These are phyloP conservation scores for Bos taurus DNA, from an alignment of 2,113 vertebrate genomes.

Conservation along the genomic window DNA sequence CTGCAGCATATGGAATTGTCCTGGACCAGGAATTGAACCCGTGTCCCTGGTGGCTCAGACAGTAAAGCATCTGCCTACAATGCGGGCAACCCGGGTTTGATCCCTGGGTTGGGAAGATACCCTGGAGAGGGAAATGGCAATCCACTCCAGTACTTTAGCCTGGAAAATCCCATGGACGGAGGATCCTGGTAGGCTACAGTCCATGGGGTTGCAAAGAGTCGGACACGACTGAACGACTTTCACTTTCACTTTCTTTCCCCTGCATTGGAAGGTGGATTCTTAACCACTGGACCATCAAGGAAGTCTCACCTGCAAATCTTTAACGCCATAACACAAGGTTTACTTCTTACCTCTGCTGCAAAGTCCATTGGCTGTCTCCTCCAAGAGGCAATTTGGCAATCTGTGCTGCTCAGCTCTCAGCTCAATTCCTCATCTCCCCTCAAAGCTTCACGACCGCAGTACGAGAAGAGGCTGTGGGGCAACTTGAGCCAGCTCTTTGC, in stretches of 20 bases:
- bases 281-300: not conserved
- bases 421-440: not conserved
- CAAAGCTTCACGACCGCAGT: not conserved
- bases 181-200: not conserved
- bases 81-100: accelerated
- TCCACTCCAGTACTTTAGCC: not conserved
- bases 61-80: not conserved
- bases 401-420: not conserved
- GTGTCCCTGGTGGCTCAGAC: not conserved
- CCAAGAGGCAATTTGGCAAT: accelerated
- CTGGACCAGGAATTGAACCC: not conserved
- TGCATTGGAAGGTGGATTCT: not conserved
- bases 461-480: accelerated
- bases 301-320: not conserved
- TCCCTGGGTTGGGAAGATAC: not conserved
- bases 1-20: not conserved
- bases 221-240: accelerated
- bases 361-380: not conserved
- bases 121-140: not conserved
- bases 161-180: not conserved
- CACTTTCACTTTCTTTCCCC: not conserved
- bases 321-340: not conserved
- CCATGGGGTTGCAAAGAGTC: not conserved
- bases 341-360: not conserved
- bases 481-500: not conserved